These are phyloP conservation scores for Venturia canescens DNA, from an alignment of 1,140 invertebrate genomes.

Conservation along the genomic window DNA sequence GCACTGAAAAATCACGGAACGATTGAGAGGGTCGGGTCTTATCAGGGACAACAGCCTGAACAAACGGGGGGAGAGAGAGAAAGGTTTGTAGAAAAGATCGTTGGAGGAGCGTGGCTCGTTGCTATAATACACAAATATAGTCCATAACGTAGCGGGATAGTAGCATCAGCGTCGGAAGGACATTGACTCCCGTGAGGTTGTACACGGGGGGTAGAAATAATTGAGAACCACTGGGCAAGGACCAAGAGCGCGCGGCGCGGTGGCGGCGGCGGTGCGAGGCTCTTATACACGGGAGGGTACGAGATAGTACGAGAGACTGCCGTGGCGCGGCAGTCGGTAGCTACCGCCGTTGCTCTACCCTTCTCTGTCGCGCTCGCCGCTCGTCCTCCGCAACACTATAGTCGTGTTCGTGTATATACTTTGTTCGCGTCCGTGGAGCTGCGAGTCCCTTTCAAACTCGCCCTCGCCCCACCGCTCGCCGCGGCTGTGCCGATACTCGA, in stretches of 20 bases:
- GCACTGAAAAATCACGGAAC: no score
- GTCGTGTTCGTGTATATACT: constrained; percentile 1
- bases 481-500: no score
- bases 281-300: constrained; percentile 45
- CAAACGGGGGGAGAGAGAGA: no score
- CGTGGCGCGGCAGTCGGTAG: constrained; percentile 33
- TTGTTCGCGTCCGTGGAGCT: background rate
- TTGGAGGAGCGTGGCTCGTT: no score
- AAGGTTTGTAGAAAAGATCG: no score
- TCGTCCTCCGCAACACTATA: constrained; percentile 13
- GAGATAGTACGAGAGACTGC: constrained; percentile 24
- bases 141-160: no score
- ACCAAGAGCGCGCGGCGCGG: background rate
- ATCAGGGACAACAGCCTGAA: no score
- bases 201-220: background rate
- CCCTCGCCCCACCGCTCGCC: constrained; percentile 17
- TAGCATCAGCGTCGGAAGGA: background rate
- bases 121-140: no score
- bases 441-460: background rate
- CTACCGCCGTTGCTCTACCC: constrained; percentile 19
- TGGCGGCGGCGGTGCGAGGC: background rate
- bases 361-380: background rate
- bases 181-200: constrained; percentile 18
- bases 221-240: constrained; percentile 24
- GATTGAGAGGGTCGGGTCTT: no score